phyloP scores from a whole-genome alignment of 2,888 invertebrate genomes.

The Sycophila texana region DNA sequence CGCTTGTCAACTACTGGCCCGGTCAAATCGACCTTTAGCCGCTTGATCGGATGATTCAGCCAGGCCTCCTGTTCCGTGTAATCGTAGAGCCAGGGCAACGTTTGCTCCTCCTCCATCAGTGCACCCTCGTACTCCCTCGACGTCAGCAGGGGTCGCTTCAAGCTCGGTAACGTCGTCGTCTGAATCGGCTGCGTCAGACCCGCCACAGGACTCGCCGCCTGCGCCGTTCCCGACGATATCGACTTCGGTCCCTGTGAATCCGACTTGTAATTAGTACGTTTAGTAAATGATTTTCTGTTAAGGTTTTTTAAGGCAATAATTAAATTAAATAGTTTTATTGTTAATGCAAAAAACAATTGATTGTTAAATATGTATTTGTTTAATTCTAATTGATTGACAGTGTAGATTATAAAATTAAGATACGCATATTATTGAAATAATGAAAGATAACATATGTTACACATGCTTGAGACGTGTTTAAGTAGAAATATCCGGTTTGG shows the following conservation, averaged over 20 bases:
- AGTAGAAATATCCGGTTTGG: too few relatives aligned
- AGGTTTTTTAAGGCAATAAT: too few relatives aligned
- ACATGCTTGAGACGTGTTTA: too few relatives aligned
- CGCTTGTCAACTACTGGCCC: constrained; percentile 60
- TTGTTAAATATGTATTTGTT: background rate
- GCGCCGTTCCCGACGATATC: constrained; percentile 37
- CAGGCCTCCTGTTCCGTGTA: constrained; percentile 83
- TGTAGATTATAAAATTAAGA: too few relatives aligned
- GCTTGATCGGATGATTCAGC: constrained; percentile 94
- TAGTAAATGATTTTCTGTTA: background rate
- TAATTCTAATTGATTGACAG: too few relatives aligned
- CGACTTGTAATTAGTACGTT: background rate
- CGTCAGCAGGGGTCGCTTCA: constrained; percentile 87
- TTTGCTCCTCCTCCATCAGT: constrained; percentile 87
- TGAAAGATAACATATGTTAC: too few relatives aligned
- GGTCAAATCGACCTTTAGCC: constrained; percentile 80
- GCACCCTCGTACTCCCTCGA: constrained; percentile 88
- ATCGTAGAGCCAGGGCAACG: constrained; percentile 90
- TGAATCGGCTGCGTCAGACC: constrained; percentile 70
- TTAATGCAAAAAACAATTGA: background rate
- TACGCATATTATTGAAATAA: too few relatives aligned
- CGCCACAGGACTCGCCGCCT: constrained; percentile 57
- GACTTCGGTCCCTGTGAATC: constrained; percentile 52
- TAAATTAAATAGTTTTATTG: too few relatives aligned
- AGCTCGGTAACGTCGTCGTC: constrained; percentile 82